These are phyloP conservation scores for Sakesphorus luctuosus DNA, from an alignment of 2,113 vertebrate species.

Conservation along the genomic window DNA sequence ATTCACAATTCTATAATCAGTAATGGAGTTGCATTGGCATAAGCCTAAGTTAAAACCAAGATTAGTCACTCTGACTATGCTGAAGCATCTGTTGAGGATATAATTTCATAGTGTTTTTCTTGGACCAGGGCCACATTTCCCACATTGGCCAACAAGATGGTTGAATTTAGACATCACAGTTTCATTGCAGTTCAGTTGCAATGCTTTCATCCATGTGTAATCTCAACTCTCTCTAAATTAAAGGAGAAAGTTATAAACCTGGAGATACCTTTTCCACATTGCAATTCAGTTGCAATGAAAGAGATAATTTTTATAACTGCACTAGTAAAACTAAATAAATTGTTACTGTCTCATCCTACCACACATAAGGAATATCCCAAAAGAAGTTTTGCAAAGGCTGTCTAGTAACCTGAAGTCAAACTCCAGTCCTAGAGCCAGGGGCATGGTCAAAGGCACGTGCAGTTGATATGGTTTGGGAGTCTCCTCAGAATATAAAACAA, in stretches of 20 bases:
- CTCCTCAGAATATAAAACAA: not conserved
- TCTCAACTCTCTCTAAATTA: too few species aligned
- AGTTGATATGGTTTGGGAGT: not conserved
- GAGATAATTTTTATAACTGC: not conserved
- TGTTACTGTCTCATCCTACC: not conserved
- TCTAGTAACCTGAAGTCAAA: not conserved
- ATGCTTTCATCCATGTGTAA: too few species aligned
- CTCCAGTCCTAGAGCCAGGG: not conserved
- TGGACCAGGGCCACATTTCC: not conserved
- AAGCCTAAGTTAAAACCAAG: not conserved
- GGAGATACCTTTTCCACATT: too few species aligned
- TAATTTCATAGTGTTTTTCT: not conserved
- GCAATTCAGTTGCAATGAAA: not conserved
- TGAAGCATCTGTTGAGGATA: conserved; percentile 1
- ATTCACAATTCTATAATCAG: not conserved
- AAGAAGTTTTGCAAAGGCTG: not conserved
- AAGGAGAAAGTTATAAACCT: too few species aligned
- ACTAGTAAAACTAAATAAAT: not conserved
- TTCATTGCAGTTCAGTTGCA: not conserved
- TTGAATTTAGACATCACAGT: not conserved
- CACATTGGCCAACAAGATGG: not conserved
- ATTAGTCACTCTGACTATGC: not conserved
- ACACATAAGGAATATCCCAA: not conserved
- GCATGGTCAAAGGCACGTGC: not conserved
- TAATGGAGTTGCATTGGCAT: not conserved